phyloP scores from a whole-genome alignment of 2,797 vertebrate genomes.

The Brachyalestes nurse region DNA sequence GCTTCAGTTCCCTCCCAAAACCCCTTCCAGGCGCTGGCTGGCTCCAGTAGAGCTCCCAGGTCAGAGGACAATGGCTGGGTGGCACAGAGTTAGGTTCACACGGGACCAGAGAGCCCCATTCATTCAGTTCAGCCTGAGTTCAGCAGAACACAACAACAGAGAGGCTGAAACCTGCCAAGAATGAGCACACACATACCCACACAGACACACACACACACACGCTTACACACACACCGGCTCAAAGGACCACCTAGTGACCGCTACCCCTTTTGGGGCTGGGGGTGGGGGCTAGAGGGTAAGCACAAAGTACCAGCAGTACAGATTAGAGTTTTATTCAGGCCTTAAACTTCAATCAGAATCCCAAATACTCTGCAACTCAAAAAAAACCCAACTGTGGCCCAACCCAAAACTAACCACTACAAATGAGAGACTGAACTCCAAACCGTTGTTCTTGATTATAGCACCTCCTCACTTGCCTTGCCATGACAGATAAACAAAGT shows the following conservation, averaged over 20 bases:
- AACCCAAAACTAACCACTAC: too few species aligned
- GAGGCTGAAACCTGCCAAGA: slow-evolving; percentile 38
- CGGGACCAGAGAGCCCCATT: slow-evolving; percentile 36
- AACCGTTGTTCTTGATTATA: too few species aligned
- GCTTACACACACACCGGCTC: neutral
- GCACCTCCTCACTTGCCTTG: neutral
- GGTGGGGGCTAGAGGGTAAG: too few species aligned
- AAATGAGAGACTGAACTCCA: too few species aligned
- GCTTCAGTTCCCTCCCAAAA: slow-evolving; percentile 17
- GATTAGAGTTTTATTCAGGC: neutral
- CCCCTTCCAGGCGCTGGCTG: slow-evolving; percentile 2
- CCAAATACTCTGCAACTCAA: neutral
- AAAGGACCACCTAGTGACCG: slow-evolving; percentile 8
- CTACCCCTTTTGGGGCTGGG: neutral
- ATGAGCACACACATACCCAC: slow-evolving; percentile 29
- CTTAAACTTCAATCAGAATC: neutral
- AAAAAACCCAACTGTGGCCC: too few species aligned
- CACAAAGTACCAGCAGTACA: neutral
- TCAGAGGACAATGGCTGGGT: slow-evolving; percentile 47
- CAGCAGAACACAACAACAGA: slow-evolving; percentile 44
- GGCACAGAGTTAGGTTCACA: slow-evolving; percentile 61
- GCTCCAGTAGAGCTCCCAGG: slow-evolving; percentile 41
- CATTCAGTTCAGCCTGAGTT: slow-evolving; percentile 57
- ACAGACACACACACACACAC: slow-evolving; percentile 9
- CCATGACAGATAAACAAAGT: neutral